Percentiles rank a stretch among this genome's conserved stretches.
Evolutionary conservation across 2,888 invertebrate species (phyloP).

Genomic region (Lingula anatina): DNA sequence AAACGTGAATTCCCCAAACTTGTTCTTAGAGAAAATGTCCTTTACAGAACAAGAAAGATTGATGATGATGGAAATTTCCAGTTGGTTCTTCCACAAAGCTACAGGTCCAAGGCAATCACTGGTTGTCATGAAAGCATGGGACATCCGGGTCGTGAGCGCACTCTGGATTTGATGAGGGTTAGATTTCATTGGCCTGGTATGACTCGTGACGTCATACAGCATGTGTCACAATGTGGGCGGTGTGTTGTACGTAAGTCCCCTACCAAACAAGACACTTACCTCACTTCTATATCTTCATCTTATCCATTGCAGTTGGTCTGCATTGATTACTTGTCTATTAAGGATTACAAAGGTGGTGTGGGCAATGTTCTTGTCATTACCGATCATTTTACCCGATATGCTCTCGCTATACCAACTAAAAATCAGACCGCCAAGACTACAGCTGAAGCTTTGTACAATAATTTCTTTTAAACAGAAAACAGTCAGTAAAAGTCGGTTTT

Average conservation of each 20-base stretch:
- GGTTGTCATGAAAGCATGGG: no score
- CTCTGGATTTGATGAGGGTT: no score
- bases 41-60: no score
- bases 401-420: conserved; percentile 8
- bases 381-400: neutral
- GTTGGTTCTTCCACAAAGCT: neutral
- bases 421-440: conserved; percentile 7
- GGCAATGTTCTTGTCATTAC: conserved; percentile 5
- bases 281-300: conserved; percentile 4
- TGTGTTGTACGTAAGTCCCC: no score
- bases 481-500: no score
- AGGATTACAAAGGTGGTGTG: conserved; percentile 7
- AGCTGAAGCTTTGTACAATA: conserved; percentile 10
- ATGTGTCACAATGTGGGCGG: conserved; percentile 3
- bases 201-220: neutral
- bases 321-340: conserved; percentile 11
- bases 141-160: no score
- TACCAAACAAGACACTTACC: no score
- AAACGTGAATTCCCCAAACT: no score
- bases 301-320: conserved; percentile 12
- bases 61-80: no score
- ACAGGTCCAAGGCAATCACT: neutral
- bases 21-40: no score
- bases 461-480: no score
- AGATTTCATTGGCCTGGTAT: no score